Evolutionary conservation across 2,113 vertebrate genomes (phyloP).

Genomic region (Neogobius melanostomus): DNA sequence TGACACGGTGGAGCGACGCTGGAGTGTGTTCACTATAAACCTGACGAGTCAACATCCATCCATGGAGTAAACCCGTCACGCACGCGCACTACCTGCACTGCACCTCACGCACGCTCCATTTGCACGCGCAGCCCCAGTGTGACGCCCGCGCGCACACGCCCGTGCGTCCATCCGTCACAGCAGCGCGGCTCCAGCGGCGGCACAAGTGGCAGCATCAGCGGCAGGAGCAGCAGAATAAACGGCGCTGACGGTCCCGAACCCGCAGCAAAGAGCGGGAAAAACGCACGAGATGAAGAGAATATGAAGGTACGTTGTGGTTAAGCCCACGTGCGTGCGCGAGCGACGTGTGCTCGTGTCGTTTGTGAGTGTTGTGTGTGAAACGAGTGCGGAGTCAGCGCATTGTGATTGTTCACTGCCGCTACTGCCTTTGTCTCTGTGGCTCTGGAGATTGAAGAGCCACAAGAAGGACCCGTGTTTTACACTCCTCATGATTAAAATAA

Average conservation of each 20-base stretch:
- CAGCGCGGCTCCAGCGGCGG: constrained; percentile 10
- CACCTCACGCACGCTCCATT: background rate
- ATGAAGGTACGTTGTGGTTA: background rate
- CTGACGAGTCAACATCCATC: no score
- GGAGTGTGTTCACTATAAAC: background rate
- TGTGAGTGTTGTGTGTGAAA: constrained; percentile 2
- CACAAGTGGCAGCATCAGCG: background rate
- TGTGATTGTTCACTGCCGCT: constrained; percentile 4
- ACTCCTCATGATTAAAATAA: background rate
- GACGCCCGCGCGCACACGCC: constrained; percentile 1
- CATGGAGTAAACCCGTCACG: background rate
- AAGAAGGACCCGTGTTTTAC: background rate
- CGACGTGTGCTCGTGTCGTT: background rate
- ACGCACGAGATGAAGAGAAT: constrained; percentile 2
- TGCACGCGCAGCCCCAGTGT: constrained; percentile 1
- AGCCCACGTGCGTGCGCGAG: background rate
- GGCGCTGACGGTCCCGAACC: background rate
- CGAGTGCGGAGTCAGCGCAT: constrained; percentile 13
- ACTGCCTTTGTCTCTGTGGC: constrained; percentile 9
- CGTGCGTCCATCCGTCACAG: constrained; percentile 2
- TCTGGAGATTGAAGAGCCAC: background rate
- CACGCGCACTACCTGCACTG: constrained; percentile 13
- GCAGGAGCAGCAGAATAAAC: background rate
- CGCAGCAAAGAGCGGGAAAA: constrained; percentile 10
- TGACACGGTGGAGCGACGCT: background rate